A percentile compares a stretch with the other conserved stretches of the same genome.
Evolutionary conservation across 2,113 vertebrate genomes (phyloP).

Genomic region (Calypte anna): DNA sequence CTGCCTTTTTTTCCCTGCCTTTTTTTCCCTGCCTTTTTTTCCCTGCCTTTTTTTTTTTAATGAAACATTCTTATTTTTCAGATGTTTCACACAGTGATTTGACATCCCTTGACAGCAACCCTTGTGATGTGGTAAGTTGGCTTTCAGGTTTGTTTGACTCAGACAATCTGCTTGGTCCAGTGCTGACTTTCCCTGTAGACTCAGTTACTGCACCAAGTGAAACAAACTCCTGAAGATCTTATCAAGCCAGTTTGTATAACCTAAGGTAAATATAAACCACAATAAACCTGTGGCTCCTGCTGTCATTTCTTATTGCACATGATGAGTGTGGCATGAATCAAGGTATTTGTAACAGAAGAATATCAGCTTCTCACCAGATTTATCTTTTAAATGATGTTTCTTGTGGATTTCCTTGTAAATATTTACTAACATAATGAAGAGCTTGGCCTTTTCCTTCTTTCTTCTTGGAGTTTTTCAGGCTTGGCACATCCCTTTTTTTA

Average conservation of each 20-base stretch:
- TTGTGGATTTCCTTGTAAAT: not conserved
- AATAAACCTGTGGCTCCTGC: not conserved
- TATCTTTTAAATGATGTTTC: not conserved
- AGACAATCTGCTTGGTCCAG: not conserved
- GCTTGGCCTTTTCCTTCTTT: not conserved
- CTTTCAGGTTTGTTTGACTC: not conserved
- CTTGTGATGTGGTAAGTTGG: conserved; percentile 24
- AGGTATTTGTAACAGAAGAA: not conserved
- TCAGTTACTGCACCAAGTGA: not conserved
- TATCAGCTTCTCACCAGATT: not conserved
- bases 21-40: no score
- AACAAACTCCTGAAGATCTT: not conserved
- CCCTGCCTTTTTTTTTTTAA: not conserved
- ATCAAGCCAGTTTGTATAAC: not conserved
- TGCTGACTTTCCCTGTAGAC: not conserved
- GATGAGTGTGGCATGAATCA: not conserved
- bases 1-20: no score
- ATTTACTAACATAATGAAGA: not conserved
- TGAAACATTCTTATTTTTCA: conserved; percentile 13
- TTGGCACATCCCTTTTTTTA: not conserved
- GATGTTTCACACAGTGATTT: not conserved
- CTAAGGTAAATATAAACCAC: not conserved
- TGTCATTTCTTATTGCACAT: not conserved
- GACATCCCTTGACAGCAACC: not conserved
- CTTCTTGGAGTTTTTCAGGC: not conserved